Base-by-base conservation (phyloP, 2,888 invertebrate genomes). In the Zaprionus obscuricornis region DNA sequence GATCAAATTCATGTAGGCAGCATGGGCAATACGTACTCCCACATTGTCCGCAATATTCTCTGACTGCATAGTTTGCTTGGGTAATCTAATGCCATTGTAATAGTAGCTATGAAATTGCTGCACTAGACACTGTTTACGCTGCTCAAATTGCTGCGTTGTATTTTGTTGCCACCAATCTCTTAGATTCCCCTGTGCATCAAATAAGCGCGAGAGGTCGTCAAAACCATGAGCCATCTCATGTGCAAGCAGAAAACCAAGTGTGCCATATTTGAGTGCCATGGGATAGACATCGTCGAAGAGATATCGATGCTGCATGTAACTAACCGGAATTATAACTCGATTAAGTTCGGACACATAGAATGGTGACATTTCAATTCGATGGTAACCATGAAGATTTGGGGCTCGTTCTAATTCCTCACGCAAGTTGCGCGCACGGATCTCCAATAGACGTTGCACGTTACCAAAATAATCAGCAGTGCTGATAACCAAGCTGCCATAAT, bases 41-140 rank as follows among this genome's bases (percentile, higher is more conserved):
- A 77, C 81, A 70, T 88, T 89, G 49, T 89, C 90, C 8, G 89
- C 88, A 33, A 89, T 86, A 37, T 87, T 85, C 62, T 88, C 87
- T 3, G 74, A 70, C 31, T 87, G 88, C 0, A 54, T 1, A 27
- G 58, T 50, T 31, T 46, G 6, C 11, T 60, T 76, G 1, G 71
- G 57, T 34, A 88, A 20, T 10, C 20, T 55, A 0, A 17, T 20
- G 8, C 74, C 75, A 17, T 73, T 63, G 24, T 81, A 74, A 0
- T n/a, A 11, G 2, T 70, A 45, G 2, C 49, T 56, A 7, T 78
- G 69, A 37, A 88, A 88, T 39, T 89, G 88, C 4, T 87, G 63
- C 0, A 72, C 65, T 3, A 89, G 70, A 7, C 89, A 89, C 8
- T 81, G 69, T 10, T 79, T 84, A 17, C 82, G 84, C 3, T 64